A percentile compares a stretch with the other conserved stretches of the same genome.
Evolutionary conservation across 2,888 invertebrate species (phyloP).

Genomic region (Leistus spinibarbis): DNA sequence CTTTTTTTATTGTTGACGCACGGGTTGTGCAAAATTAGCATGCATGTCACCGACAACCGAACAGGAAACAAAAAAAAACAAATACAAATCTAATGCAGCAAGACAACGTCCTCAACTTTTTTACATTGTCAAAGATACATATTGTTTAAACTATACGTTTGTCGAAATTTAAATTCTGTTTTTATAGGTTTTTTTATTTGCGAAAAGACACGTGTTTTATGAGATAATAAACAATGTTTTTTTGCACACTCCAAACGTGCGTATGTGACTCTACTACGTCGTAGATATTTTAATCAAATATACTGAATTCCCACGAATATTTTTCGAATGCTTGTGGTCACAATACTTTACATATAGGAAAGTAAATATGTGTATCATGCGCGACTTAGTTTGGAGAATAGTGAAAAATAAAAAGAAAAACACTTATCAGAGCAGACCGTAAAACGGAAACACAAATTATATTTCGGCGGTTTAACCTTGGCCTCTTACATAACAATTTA

Average conservation of each 20-base stretch:
- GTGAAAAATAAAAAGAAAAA: neutral
- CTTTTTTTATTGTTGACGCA: neutral
- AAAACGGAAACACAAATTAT: slow-evolving; percentile 34
- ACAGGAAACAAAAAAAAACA: neutral
- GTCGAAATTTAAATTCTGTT: neutral
- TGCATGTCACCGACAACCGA: neutral
- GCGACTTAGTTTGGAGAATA: neutral
- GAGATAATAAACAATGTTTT: neutral
- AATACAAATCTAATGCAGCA: neutral
- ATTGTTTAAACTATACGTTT: neutral
- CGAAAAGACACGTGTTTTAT: neutral
- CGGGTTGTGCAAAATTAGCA: neutral
- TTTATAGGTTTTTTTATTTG: neutral
- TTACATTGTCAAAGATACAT: neutral
- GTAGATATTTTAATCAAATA: neutral
- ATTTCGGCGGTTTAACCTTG: slow-evolving; percentile 42
- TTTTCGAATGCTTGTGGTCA: neutral
- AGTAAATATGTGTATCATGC: no score
- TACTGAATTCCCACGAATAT: neutral
- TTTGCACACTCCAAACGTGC: neutral
- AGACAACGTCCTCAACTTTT: neutral
- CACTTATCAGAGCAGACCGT: slow-evolving; percentile 23
- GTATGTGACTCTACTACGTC: neutral
- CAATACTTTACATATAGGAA: no score
- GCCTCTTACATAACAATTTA: slow-evolving; percentile 48